Base-by-base conservation (phyloP, 2,797 vertebrate species). In the Adrianichthys oophorus region DNA sequence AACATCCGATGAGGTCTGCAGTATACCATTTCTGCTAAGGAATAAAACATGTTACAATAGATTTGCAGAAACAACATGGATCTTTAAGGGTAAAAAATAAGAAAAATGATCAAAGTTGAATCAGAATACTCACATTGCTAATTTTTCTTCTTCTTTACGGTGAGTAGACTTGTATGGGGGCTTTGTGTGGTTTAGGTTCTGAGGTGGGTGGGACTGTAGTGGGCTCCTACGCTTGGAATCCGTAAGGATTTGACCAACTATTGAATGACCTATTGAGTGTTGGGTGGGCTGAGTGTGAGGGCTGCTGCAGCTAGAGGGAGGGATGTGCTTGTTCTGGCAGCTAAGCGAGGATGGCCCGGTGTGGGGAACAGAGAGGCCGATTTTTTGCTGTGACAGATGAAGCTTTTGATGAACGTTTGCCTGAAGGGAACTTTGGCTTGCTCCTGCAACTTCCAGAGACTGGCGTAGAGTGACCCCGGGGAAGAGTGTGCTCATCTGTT, bases 401-500 rank as follows among this genome's bases (percentile, higher is more conserved):
- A 49, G 65, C 54, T 73, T 81, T 45, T 79, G 82, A 65, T 68
- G 65, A 54, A 56, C 15, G 40, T 52, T 78, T 4, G 32, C 59
- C 53, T 67, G 75, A 43, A 55, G 75, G 12, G 17, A 70, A 18
- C 52, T 48, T 15, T 78, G 91, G 86, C 92, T 94, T 59, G 93
- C 88, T 51, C 93, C 94, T 23, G 92, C 87, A 0, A 78, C 70
- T 62, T 95, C 94, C 62, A 81, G 82, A 21, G 51, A 72, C 69
- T 74, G 85, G 26, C 21, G 68, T 23, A 68, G 56, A 47, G 69
- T 67, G 32, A 66, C 6, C 68, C 89, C 89, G 58, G 87, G 91
- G 43, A 97, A 99, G 79, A 87, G 93, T 48, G 94, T 92, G 74
- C 93, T 86, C 87, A 93, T 98, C 48, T 95, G 95, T 89, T 95